Conservation (phyloP, 2,888 invertebrate species). For the Lomographa bimaculata region DNA sequence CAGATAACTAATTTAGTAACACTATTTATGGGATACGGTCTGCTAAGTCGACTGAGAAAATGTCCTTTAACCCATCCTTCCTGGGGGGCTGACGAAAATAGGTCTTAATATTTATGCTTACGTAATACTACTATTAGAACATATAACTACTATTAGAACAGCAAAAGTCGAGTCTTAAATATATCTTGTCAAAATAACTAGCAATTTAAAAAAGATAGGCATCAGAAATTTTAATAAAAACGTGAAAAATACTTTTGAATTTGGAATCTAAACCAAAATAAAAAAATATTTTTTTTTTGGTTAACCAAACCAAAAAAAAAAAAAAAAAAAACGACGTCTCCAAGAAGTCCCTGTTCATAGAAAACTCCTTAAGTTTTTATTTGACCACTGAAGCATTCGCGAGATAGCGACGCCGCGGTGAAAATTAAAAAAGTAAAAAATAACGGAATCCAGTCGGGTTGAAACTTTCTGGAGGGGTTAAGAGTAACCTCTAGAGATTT, state of each 20-base stretch:
- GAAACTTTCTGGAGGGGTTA: constrained; percentile 36
- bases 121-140: too few species aligned
- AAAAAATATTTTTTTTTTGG: neutral
- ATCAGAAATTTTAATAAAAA: too few species aligned
- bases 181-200: neutral
- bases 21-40: constrained; percentile 21
- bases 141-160: too few species aligned
- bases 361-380: constrained; percentile 82
- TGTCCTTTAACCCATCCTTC: constrained; percentile 14
- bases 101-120: too few species aligned
- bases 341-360: constrained; percentile 48
- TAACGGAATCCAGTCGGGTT: constrained; percentile 41
- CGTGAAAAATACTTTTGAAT: constrained; percentile 3
- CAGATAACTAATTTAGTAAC: constrained; percentile 25
- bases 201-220: neutral
- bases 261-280: too few species aligned
- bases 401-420: constrained; percentile 77
- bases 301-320: neutral
- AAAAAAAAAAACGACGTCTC: constrained; percentile 31
- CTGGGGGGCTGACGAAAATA: too few species aligned
- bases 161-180: too few species aligned
- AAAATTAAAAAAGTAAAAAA: constrained; percentile 73
- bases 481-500: constrained; percentile 34
- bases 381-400: constrained; percentile 84
- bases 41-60: constrained; percentile 28